Conservation (phyloP, 2,113 vertebrate genomes). For the Platysternon megacephalum region DNA sequence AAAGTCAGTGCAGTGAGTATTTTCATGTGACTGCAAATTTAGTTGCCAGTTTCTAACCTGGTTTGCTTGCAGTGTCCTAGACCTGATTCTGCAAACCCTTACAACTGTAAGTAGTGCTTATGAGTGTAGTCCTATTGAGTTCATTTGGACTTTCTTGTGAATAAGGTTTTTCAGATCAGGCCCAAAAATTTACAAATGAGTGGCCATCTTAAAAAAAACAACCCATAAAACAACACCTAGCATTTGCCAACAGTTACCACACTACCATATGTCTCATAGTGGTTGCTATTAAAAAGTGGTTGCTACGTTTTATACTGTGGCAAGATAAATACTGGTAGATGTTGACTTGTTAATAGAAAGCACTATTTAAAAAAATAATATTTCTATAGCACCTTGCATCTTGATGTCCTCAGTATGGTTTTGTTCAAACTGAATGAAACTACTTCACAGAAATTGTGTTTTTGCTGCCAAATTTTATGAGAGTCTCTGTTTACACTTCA, state of each 20-base stretch:
- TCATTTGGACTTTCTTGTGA: background rate
- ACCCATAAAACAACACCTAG: background rate
- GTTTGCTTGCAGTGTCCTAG: background rate
- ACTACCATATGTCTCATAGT: background rate
- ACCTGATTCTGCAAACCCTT: background rate
- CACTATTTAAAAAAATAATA: background rate
- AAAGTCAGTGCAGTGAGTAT: background rate
- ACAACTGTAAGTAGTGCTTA: background rate
- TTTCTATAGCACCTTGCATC: background rate
- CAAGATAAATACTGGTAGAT: background rate
- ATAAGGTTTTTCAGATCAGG: fast-evolving
- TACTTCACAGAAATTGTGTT: background rate
- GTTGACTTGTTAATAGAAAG: background rate
- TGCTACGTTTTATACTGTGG: background rate
- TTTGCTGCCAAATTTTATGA: background rate
- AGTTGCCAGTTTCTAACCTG: constrained; percentile 11
- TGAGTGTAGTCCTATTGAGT: background rate
- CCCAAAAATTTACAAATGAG: background rate
- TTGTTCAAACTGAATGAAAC: background rate
- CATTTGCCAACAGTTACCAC: background rate
- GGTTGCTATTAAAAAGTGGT: background rate
- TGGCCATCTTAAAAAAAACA: background rate
- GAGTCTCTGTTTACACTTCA: background rate
- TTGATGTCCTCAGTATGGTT: background rate
- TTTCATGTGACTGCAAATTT: background rate